A percentile compares a stretch with the other conserved stretches of the same genome.
phyloP scores from a whole-genome alignment of 2,797 vertebrate genomes.

The Acipenser transmontanus region DNA sequence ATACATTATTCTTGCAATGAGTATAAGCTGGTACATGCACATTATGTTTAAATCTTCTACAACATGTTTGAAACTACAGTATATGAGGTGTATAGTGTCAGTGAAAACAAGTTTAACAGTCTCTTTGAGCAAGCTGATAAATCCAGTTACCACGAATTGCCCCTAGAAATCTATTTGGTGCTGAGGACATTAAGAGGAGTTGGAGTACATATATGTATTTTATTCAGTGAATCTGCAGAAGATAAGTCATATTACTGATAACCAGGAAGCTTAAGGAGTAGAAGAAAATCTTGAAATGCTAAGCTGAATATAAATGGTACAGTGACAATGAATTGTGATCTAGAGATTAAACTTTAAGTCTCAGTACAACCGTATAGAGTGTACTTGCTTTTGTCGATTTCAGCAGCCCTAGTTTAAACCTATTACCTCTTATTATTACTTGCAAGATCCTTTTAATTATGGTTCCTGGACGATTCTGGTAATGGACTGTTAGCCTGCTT shows the following conservation, averaged over 20 bases:
- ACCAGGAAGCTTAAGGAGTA: conserved; percentile 36
- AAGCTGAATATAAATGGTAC: conserved; percentile 43
- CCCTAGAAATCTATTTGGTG: conserved; percentile 9
- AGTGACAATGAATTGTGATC: conserved; percentile 48
- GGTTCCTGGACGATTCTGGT: too few relatives aligned
- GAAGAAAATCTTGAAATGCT: conserved; percentile 34
- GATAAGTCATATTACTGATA: conserved; percentile 42
- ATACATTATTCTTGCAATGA: conserved; percentile 5
- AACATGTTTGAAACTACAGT: conserved; percentile 24
- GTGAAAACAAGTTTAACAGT: conserved; percentile 14
- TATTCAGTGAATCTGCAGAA: conserved; percentile 40
- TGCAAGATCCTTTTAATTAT: too few relatives aligned
- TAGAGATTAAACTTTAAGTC: conserved; percentile 48
- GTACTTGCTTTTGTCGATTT: conserved; percentile 15
- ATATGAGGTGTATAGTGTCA: conserved; percentile 21
- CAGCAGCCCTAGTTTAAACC: too few relatives aligned
- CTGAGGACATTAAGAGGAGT: conserved; percentile 28
- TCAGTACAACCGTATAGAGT: conserved; percentile 27
- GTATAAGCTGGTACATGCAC: conserved; percentile 12
- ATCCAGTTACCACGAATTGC: conserved; percentile 15
- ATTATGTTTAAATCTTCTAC: conserved; percentile 9
- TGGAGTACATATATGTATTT: conserved; percentile 30
- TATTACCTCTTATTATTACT: too few relatives aligned
- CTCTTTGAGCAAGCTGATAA: conserved; percentile 23
- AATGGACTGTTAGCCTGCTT: too few relatives aligned